These are phyloP conservation scores for Trogon melanurus DNA, from an alignment of 2,113 vertebrate genomes.

Conservation along the genomic window DNA sequence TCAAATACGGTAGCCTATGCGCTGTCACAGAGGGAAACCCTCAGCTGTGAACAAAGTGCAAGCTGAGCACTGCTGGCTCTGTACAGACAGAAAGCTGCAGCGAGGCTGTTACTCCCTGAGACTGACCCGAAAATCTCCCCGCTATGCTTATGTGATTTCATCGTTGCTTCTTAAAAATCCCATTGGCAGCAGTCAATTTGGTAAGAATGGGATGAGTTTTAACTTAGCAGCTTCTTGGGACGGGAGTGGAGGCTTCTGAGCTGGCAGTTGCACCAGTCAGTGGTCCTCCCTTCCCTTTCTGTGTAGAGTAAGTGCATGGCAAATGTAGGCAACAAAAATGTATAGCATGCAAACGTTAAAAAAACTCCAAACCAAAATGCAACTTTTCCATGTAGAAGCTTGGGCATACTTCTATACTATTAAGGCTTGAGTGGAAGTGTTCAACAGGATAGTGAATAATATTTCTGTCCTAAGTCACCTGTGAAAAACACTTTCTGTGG, in stretches of 20 bases:
- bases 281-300: background rate
- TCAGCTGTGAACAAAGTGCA: background rate
- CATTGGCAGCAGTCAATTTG: background rate
- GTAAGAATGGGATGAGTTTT: background rate
- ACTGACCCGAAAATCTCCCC: background rate
- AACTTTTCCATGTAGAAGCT: background rate
- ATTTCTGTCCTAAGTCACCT: background rate
- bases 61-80: background rate
- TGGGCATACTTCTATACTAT: background rate
- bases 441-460: background rate
- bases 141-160: background rate
- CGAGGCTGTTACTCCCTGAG: background rate
- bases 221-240: background rate
- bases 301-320: background rate
- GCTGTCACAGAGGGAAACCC: background rate
- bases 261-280: rapidly evolving
- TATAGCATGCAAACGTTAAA: background rate
- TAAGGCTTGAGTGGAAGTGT: background rate
- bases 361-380: background rate
- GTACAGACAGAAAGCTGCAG: background rate
- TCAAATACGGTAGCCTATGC: rapidly evolving
- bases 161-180: background rate
- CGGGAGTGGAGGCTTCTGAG: background rate
- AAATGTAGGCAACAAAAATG: background rate
- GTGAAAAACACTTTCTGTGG: background rate